Evolutionary conservation across 2,888 invertebrate species (phyloP), one percentile per base, ranked within the genome.

Genomic region (Aleiodes testaceus): DNA sequence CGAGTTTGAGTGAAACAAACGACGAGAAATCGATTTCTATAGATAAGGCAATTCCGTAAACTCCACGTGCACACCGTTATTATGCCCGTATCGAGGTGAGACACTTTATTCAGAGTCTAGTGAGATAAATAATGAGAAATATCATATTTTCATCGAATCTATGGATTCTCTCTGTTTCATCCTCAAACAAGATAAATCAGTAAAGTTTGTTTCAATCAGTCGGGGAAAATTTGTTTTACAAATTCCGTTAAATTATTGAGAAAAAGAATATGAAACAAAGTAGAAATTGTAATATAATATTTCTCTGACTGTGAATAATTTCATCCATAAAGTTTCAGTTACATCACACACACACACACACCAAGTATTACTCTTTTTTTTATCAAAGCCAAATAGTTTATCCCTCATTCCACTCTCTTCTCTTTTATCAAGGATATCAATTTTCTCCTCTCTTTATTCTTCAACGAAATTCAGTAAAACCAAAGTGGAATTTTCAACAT

Each of bases 1-100:
- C 64, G 44, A 65, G 45, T 55, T 36, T 65, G 63, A 63, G 52
- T 50, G 49, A 69, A 69, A 69, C 69, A 63, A 69, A 52, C 63
- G 61, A 69, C 64, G 50, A 49, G 50, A 63, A 69, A 70, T 65
- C 55, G 70, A 70, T 70, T 55, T n/a, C 65, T 36, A 64, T 59
- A 70, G 70, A 70, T 70, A 70, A 70, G 53, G 26, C 53, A 53
- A 55, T 66, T 65, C 45, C 52, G 49, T 70, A 45, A 16, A 36
- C 36, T 20, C 63, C 64, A 45, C 49, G 49, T 70, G 66, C 47
- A 66, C 70, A 66, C 70, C 49, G 47, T 70, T 70, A 70, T 70
- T 49, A 49, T 69, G 69, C 53, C 53, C 53, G 14, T 53, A 53
- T 53, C 53, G n/a, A 14, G 45, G 14, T 5, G 53, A 14, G 53